Base-by-base conservation (phyloP, 2,797 vertebrate species). In the Chelon labrosus region DNA sequence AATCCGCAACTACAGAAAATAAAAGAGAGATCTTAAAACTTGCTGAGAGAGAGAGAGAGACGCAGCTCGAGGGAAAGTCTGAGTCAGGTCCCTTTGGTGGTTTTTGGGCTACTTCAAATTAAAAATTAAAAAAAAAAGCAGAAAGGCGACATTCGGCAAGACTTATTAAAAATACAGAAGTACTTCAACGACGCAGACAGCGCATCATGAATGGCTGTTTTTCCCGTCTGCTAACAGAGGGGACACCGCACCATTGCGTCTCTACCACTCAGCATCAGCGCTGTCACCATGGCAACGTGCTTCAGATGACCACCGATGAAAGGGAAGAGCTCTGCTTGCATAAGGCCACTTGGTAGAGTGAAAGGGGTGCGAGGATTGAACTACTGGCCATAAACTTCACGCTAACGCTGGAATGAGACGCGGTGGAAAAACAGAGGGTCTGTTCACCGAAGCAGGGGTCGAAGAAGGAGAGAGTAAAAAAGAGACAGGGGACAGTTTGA, bases 231-330 rank as follows among this genome's bases (percentile, higher is more conserved):
- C 37, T 17, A 6, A 31, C 42, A 69, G 41, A 65, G 10, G 35
- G 54, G 66, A 65, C 71, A 76, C 52, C 25, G 13, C 65, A 27
- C 25, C 25, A 27, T 27, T 77, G 66, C 14, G n/a, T 63, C 70
- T 70, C 75, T 64, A 62, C 56, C 27, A 50, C 57, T 72, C 83
- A 75, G 77, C 72, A 87, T 80, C 75, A 82, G 63, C 69, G 35
- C 50, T 1, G 82, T 91, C 75, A 83, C 91, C 88, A 89, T 75
- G 73, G 85, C 81, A 91, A 91, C 91, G 79, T n/a, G 46, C 41
- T 46, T 72, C 65, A 37, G 67, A 77, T 83, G 78, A 79, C 80
- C 61, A 64, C 1, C 51, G 64, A 9, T 27, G 22, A 79, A 59
- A 60, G 35, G 56, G 39, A 44, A 1, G 27, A 51, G 62, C 51